A percentile compares a stretch with the other conserved stretches of the same genome.
phyloP scores from a whole-genome alignment of 2,113 vertebrate species.

The Nanorana parkeri region DNA sequence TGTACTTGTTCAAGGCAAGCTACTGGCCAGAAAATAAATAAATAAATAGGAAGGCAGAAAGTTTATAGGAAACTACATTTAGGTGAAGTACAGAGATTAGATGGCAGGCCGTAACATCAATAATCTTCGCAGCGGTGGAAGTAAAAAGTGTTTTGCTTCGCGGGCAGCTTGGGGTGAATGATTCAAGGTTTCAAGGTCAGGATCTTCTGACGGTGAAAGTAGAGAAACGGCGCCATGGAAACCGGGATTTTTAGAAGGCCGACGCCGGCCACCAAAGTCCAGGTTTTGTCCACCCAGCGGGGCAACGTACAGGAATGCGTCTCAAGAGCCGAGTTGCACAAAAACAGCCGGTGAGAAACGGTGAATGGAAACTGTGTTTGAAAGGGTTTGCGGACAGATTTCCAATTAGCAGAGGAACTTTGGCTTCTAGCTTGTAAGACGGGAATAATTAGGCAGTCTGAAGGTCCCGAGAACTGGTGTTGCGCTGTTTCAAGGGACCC shows the following conservation, averaged over 20 bases:
- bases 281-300: neutral
- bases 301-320: neutral
- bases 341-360: neutral
- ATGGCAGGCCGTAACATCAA: neutral
- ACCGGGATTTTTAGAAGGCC: neutral
- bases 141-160: neutral
- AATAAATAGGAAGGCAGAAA: neutral
- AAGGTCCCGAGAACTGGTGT: too few species aligned
- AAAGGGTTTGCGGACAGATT: neutral
- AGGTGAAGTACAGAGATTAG: neutral
- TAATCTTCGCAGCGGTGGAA: neutral
- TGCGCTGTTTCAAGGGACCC: too few species aligned
- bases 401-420: too few species aligned
- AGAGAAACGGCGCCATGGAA: slow-evolving; percentile 6
- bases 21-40: neutral
- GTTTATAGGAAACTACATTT: slow-evolving; percentile 1
- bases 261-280: neutral
- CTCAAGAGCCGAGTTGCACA: neutral
- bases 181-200: slow-evolving; percentile 15
- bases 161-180: neutral
- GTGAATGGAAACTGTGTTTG: neutral
- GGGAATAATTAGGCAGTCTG: too few species aligned
- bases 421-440: too few species aligned
- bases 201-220: neutral
- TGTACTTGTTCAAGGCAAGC: slow-evolving; percentile 14